Base-by-base conservation (phyloP, 2,888 invertebrate species). In the Ametastegia equiseti region DNA sequence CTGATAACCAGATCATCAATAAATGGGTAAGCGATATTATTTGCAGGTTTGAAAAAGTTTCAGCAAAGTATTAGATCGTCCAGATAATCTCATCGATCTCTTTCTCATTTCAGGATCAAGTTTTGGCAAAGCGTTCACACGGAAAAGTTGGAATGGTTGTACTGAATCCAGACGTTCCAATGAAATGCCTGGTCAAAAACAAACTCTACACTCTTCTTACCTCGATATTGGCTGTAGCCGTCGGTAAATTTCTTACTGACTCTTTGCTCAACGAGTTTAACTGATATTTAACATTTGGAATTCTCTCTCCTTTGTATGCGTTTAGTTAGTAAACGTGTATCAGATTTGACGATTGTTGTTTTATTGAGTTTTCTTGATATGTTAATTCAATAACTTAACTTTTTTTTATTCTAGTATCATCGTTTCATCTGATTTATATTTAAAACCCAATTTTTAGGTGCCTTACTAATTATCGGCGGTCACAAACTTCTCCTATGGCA, bases 181-280 rank as follows among this genome's bases (percentile, higher is more conserved):
- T 95, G 86, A 93, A 93, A 67, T 95, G 95, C 88, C 91, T 94
- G 50, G 89, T 95, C 81, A 92, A 94, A 82, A 94, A 94, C 87
- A 94, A 94, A 80, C 89, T 95, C 36, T 93, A 94, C 85, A 93
- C 93, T 0, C 84, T 92, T 23, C 92, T 93, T 90, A 82, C 95
- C 87, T 84, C 91, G 2, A 85, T 93, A 1, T 87, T 92, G 36
- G 84, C 93, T 30, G 83, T 92, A 65, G 88, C 88, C 69, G 91
- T 93, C 30, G 92, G 92, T 92, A 91, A 92, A 89, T 89, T 88
- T 87, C 83, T 91, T 81, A 89, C 89, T 85, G 88, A 91, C 81
- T 86, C 86, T 83, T 86, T 90, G 87, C 87, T 89, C 82, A 84
- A 86, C 80, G 78, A 83, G 86, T 71, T 83, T 19, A 77, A 57